phyloP scores from a whole-genome alignment of 1,140 invertebrate species.

The Akabosia matsudoensis region DNA sequence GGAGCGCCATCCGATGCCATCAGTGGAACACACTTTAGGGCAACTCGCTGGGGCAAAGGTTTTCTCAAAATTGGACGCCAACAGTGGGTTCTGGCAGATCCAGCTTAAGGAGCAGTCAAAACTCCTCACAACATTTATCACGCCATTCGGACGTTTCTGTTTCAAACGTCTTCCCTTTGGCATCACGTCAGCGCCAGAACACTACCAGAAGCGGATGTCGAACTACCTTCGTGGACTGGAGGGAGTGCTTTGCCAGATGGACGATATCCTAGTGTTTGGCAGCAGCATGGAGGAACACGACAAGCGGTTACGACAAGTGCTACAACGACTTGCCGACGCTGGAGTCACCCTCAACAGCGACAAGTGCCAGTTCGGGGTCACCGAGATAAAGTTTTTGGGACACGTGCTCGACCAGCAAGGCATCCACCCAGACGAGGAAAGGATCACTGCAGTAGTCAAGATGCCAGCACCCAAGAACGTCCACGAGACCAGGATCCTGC shows the following conservation, averaged over 20 bases:
- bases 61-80: conserved; percentile 51
- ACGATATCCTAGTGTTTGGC: conserved; percentile 49
- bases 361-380: conserved; percentile 50
- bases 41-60: conserved; percentile 18
- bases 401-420: conserved; percentile 51
- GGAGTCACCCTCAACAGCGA: conserved; percentile 38
- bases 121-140: conserved; percentile 48
- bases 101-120: conserved; percentile 48
- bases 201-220: conserved; percentile 44
- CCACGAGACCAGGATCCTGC: conserved; percentile 45
- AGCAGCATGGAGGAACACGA: conserved; percentile 39
- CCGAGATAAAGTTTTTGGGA: conserved; percentile 51
- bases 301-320: conserved; percentile 44
- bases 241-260: conserved; percentile 40
- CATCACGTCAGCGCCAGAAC: conserved; percentile 46
- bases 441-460: conserved; percentile 49
- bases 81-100: conserved; percentile 52
- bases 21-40: conserved; percentile 30
- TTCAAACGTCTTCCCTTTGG: conserved; percentile 49
- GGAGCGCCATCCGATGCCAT: conserved; percentile 28
- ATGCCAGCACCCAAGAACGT: conserved; percentile 41
- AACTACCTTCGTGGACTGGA: conserved; percentile 44
- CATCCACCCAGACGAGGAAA: conserved; percentile 50
- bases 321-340: conserved; percentile 29
- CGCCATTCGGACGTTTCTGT: conserved; percentile 49